These are phyloP conservation scores for Pseudorhiza aurosa DNA, from an alignment of 30 jellyfish, hydroid and myxozoan species.

Conservation along the genomic window DNA sequence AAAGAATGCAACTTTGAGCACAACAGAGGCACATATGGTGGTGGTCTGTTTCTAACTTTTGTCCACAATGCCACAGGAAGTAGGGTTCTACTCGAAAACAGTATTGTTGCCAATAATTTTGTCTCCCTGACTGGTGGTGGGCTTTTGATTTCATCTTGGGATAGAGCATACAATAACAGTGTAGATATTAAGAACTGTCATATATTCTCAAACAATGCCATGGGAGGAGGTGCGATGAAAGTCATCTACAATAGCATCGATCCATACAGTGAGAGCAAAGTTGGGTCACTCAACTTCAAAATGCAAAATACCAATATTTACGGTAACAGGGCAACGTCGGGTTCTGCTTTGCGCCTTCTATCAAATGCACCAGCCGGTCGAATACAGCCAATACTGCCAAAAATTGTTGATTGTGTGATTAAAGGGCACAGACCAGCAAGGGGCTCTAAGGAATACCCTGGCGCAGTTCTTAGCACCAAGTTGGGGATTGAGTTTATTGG, in stretches of 20 bases:
- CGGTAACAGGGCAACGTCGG: slow-evolving; percentile 60
- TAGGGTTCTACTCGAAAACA: neutral
- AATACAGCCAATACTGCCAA: slow-evolving; percentile 35
- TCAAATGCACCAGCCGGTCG: slow-evolving; percentile 52
- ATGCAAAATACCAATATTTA: slow-evolving; percentile 30
- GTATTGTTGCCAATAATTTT: slow-evolving; percentile 20
- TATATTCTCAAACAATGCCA: slow-evolving; percentile 40
- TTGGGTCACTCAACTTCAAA: slow-evolving; percentile 30
- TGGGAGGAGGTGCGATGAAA: slow-evolving; percentile 78
- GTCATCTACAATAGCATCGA: slow-evolving; percentile 50
- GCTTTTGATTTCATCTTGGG: slow-evolving; percentile 61
- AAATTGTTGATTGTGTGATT: slow-evolving; percentile 19
- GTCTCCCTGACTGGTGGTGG: slow-evolving; percentile 78
- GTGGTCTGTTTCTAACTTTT: slow-evolving; percentile 60
- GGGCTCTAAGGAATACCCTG: slow-evolving; percentile 65
- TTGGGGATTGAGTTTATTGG: slow-evolving; percentile 55
- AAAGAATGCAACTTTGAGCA: slow-evolving; percentile 31
- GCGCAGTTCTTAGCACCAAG: slow-evolving; percentile 60
- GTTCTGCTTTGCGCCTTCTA: slow-evolving; percentile 63
- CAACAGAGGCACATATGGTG: slow-evolving; percentile 70
- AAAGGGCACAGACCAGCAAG: slow-evolving; percentile 36
- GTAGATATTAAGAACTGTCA: neutral
- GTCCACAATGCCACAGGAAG: slow-evolving; percentile 56
- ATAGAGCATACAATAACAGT: slow-evolving; percentile 48
- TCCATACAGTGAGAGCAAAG: slow-evolving; percentile 31